A percentile compares a stretch with the other conserved stretches of the same genome.
These are phyloP conservation scores for Leiothrix lutea DNA, from an alignment of 2,113 vertebrate species.

Conservation along the genomic window DNA sequence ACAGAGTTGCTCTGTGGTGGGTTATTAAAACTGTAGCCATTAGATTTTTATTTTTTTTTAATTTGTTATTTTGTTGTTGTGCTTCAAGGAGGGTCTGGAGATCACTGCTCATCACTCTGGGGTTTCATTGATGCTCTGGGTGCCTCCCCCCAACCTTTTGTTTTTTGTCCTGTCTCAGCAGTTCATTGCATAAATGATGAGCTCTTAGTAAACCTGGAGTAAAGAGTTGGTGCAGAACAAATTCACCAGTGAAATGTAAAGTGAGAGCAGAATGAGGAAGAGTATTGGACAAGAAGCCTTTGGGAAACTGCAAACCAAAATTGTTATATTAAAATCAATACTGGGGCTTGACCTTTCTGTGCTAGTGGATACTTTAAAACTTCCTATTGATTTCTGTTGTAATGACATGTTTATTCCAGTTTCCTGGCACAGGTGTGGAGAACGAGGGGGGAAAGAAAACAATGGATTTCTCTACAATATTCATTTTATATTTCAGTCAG, in stretches of 20 bases:
- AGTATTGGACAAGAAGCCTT: slow-evolving; percentile 71
- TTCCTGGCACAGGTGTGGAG: slow-evolving; percentile 61
- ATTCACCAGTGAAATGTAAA: slow-evolving; percentile 38
- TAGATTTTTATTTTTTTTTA: neutral
- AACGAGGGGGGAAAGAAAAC: slow-evolving; percentile 36
- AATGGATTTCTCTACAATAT: slow-evolving; percentile 30
- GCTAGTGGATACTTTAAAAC: slow-evolving; percentile 72
- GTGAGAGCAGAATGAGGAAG: slow-evolving; percentile 70
- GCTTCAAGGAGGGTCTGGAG: neutral
- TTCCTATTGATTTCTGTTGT: slow-evolving; percentile 74
- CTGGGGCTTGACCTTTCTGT: slow-evolving; percentile 69
- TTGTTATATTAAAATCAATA: slow-evolving; percentile 77
- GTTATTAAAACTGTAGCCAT: neutral
- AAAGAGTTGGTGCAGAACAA: slow-evolving; percentile 23
- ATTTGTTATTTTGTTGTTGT: neutral
- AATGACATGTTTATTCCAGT: slow-evolving; percentile 80
- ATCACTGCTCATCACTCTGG: neutral
- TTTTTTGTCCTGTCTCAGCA: slow-evolving; percentile 6
- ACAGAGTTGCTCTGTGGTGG: neutral
- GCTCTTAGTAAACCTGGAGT: slow-evolving; percentile 7
- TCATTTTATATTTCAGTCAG: slow-evolving; percentile 21
- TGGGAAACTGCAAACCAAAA: slow-evolving; percentile 70
- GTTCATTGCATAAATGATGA: neutral
- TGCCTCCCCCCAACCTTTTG: neutral
- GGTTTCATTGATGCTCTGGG: neutral